A percentile compares a stretch with the other conserved stretches of the same genome.
phyloP scores from a whole-genome alignment of 2,888 invertebrate species.

The Matsumyia berberina region DNA sequence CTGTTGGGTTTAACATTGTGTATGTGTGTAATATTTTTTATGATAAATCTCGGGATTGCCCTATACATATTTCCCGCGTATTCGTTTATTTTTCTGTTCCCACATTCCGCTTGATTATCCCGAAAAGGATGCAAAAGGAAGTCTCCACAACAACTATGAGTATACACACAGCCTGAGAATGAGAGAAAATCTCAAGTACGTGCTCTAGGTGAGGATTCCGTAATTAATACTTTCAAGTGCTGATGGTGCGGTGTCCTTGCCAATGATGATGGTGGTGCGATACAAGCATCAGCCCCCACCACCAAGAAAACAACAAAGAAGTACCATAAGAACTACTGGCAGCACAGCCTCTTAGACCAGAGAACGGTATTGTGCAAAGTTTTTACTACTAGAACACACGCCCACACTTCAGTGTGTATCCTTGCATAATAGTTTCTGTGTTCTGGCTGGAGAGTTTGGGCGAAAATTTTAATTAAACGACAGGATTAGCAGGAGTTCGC shows the following conservation, averaged over 20 bases:
- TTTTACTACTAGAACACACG: conserved; percentile 35
- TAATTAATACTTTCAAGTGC: conserved; percentile 72
- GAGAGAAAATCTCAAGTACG: conserved; percentile 67
- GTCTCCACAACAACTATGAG: conserved; percentile 9
- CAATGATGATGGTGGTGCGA: conserved; percentile 35
- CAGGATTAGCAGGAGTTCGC: conserved; percentile 37
- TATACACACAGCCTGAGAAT: not conserved
- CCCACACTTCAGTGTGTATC: conserved; percentile 33
- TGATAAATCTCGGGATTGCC: conserved; percentile 45
- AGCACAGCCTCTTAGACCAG: conserved; percentile 14
- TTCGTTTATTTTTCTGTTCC: conserved; percentile 45
- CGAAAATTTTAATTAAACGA: conserved; percentile 65
- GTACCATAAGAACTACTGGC: not conserved
- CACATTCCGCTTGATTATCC: conserved; percentile 64
- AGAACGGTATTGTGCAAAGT: conserved; percentile 39
- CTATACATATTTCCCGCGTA: conserved; percentile 50
- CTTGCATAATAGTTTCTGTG: conserved; percentile 29
- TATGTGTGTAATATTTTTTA: conserved; percentile 15
- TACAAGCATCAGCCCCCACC: conserved; percentile 1
- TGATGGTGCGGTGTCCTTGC: conserved; percentile 51
- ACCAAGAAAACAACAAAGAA: not conserved
- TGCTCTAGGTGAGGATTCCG: conserved; percentile 70
- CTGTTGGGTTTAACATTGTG: conserved; percentile 47
- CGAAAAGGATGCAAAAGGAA: conserved; percentile 47
- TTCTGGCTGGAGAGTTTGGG: conserved; percentile 19